Evolutionary conservation across 2,113 vertebrate species (phyloP).

Genomic region (Notechis scutatus): DNA sequence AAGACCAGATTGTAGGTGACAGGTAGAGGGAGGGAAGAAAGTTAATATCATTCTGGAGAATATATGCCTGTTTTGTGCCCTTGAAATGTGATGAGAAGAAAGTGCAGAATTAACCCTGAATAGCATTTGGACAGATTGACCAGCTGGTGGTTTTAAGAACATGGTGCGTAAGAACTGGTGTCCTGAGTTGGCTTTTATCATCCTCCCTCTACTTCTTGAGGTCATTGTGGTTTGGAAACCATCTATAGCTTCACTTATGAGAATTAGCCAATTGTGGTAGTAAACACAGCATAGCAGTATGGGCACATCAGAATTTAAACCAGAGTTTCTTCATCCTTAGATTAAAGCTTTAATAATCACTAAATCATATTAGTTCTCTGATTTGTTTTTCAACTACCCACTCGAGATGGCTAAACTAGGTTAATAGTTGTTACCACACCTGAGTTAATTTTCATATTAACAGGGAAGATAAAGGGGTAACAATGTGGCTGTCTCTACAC

Average conservation of each 20-base stretch:
- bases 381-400: neutral
- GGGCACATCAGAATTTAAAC: neutral
- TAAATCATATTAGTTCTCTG: neutral
- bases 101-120: neutral
- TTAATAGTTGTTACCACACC: neutral
- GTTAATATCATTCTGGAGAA: neutral
- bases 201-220: neutral
- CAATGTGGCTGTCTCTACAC: neutral
- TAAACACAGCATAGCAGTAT: neutral
- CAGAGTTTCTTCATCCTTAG: neutral
- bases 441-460: constrained; percentile 13
- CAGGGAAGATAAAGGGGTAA: neutral
- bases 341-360: neutral
- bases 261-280: neutral
- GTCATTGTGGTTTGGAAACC: neutral
- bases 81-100: neutral
- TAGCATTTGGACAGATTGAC: neutral
- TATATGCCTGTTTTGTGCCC: neutral
- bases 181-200: neutral
- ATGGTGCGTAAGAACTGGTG: neutral
- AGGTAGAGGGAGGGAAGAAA: neutral
- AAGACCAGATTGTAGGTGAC: neutral
- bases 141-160: neutral
- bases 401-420: neutral
- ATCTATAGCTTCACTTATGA: neutral